Percentiles rank a stretch among this genome's conserved stretches.
These are phyloP conservation scores for Zaprionus ghesquierei DNA, from an alignment of 1,140 invertebrate species.

Conservation along the genomic window DNA sequence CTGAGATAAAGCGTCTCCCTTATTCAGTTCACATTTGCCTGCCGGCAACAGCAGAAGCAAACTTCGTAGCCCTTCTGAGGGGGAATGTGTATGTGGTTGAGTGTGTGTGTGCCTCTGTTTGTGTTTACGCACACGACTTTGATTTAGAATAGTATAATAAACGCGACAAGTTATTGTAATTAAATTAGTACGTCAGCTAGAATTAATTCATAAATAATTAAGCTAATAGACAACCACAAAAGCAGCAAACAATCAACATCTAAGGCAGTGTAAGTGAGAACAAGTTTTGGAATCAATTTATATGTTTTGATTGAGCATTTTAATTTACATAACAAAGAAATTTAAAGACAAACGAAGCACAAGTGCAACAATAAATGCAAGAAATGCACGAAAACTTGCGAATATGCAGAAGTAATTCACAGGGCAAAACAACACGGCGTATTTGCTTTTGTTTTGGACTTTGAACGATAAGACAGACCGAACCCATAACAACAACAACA, in stretches of 20 bases:
- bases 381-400: slow-evolving; percentile 13
- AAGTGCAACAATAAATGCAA: slow-evolving; percentile 7
- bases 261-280: slow-evolving; percentile 54
- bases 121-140: slow-evolving; percentile 40
- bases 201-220: slow-evolving; percentile 38
- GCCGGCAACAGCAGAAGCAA: slow-evolving; percentile 55
- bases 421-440: slow-evolving; percentile 40
- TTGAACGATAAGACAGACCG: slow-evolving; percentile 73
- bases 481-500: slow-evolving; percentile 43
- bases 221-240: slow-evolving; percentile 4
- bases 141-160: slow-evolving; percentile 63
- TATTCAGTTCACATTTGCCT: slow-evolving; percentile 68
- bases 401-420: slow-evolving; percentile 15
- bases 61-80: slow-evolving; percentile 18
- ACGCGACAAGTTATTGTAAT: slow-evolving; percentile 65
- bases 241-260: slow-evolving; percentile 6
- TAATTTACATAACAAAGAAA: slow-evolving; percentile 53
- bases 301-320: slow-evolving; percentile 17
- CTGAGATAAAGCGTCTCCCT: slow-evolving; percentile 45
- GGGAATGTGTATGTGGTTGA: slow-evolving; percentile 31
- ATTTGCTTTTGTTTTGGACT: slow-evolving; percentile 52
- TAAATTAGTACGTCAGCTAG: slow-evolving; percentile 60
- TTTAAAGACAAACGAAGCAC: background rate
- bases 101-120: slow-evolving; percentile 11
- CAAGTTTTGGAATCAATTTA: background rate